Base-by-base conservation (phyloP, 2,113 vertebrate genomes). In the Taxidea taxus region DNA sequence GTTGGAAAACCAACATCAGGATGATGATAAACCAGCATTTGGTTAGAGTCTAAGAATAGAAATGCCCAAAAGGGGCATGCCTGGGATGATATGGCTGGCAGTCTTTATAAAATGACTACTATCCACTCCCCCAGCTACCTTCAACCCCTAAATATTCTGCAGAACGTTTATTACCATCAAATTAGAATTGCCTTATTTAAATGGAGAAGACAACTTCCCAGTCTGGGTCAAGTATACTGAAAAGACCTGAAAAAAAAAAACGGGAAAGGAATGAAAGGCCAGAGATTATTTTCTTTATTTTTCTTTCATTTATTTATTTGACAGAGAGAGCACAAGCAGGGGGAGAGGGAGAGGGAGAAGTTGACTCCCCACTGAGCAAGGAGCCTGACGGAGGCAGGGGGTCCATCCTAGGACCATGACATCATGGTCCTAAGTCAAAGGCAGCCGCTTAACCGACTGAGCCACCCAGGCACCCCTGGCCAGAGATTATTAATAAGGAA, bases 101-200 rank as follows among this genome's bases (percentile, higher is more conserved):
- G 78, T 47, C 11, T 62, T 49, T 18, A 42, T 31, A 54, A 42
- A 42, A 66, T 21, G 25, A 39, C 27, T 74, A 4, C 1, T 54
- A 64, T 31, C 7, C 7, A 81, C n/a, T 23, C 9, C 1, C 2
- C 12, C 3, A 31, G 0, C 7, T 27, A 84, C 14, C 2, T 39
- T 34, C 54, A 68, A 42, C 10, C 14, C 27, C 13, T 90, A 74
- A 54, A 5, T 44, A 44, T 74, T 34, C 7, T 34, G 15, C 6
- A 87, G 74, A 80, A 72, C 44, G 68, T 84, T 84, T 47, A 49
- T 83, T 56, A 62, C 31, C 7, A 4, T 51, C 74, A 47, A 77
- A 66, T 60, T 66, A 74, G 31, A 92, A 83, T 11, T 87, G 1
- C 7, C 25, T 88, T 18, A 31, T 14, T 78, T 25, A 49, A 87